phyloP scores from a whole-genome alignment of 1,140 invertebrate genomes.

The Drosophila busckii region DNA sequence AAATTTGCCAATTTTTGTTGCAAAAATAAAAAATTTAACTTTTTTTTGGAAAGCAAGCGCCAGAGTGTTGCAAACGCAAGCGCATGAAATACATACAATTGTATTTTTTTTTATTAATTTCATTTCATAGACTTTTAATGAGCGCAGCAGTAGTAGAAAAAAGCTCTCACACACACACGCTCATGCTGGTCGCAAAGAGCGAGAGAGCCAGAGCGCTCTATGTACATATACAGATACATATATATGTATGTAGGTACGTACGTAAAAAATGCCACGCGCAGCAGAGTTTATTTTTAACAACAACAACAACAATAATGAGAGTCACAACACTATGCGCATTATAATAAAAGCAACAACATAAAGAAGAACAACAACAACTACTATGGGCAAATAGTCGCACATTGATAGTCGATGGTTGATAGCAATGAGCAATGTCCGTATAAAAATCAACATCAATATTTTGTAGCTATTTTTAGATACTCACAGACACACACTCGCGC shows the following conservation, averaged over 20 bases:
- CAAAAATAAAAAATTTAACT: conserved; percentile 14
- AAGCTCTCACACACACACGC: background rate
- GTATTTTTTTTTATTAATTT: conserved; percentile 41
- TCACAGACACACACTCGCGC: conserved; percentile 51
- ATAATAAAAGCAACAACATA: conserved; percentile 52
- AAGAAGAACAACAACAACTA: conserved; percentile 7
- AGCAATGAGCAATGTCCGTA: conserved; percentile 52
- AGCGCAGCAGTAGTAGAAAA: conserved; percentile 28
- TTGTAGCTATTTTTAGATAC: conserved; percentile 76
- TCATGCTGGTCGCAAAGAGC: background rate
- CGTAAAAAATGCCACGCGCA: conserved; percentile 72
- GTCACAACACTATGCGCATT: conserved; percentile 48
- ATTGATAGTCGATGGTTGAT: conserved; percentile 72
- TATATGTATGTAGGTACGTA: too few relatives aligned
- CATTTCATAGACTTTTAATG: conserved; percentile 60
- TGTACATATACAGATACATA: conserved; percentile 18
- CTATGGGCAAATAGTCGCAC: conserved; percentile 64
- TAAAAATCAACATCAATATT: conserved; percentile 76
- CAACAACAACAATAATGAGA: conserved; percentile 68
- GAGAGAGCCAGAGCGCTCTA: conserved; percentile 15
- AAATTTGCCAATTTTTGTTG: conserved; percentile 33
- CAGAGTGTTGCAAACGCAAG: conserved; percentile 1
- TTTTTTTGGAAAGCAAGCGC: background rate
- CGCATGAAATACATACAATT: conserved; percentile 71
- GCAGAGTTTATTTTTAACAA: conserved; percentile 71